These are phyloP conservation scores for Zonitis immaculata DNA, from an alignment of 2,888 invertebrate genomes.

Conservation along the genomic window DNA sequence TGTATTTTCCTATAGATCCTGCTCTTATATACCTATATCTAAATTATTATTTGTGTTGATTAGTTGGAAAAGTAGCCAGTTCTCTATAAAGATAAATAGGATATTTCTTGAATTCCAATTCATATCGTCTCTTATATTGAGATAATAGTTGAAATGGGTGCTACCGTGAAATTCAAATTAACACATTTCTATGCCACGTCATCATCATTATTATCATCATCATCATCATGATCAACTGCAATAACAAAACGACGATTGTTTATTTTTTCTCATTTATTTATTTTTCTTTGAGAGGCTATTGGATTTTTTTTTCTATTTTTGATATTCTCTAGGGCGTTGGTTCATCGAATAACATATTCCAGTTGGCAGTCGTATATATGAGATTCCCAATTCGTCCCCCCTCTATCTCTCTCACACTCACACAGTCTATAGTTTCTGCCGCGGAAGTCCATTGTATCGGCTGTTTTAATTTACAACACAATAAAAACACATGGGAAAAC, in stretches of 20 bases:
- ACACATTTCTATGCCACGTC: conserved; percentile 9
- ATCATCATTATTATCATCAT: neutral
- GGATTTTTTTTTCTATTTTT: neutral
- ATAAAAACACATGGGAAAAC: conserved; percentile 53
- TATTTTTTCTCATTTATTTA: neutral
- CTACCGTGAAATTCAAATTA: conserved; percentile 23
- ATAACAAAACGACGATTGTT: neutral
- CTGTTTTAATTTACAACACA: conserved; percentile 52
- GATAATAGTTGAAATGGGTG: conserved; percentile 12
- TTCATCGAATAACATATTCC: conserved; percentile 27
- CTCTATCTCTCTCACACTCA: no score
- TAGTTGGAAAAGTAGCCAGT: conserved; percentile 17
- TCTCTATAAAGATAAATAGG: conserved; percentile 12
- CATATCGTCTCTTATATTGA: conserved; percentile 1
- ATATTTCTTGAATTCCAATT: conserved; percentile 21
- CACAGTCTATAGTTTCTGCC: conserved; percentile 12
- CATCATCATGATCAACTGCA: neutral
- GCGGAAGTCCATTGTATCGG: conserved; percentile 46
- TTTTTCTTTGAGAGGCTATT: no score
- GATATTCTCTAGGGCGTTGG: conserved; percentile 31
- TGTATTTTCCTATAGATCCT: conserved; percentile 28
- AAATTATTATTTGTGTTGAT: conserved; percentile 27
- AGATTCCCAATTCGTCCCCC: conserved; percentile 35
- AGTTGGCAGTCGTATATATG: conserved; percentile 35
- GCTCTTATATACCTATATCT: conserved; percentile 20